Evolutionary conservation across 2,797 vertebrate genomes (phyloP).

Genomic region (Myotis myotis): DNA sequence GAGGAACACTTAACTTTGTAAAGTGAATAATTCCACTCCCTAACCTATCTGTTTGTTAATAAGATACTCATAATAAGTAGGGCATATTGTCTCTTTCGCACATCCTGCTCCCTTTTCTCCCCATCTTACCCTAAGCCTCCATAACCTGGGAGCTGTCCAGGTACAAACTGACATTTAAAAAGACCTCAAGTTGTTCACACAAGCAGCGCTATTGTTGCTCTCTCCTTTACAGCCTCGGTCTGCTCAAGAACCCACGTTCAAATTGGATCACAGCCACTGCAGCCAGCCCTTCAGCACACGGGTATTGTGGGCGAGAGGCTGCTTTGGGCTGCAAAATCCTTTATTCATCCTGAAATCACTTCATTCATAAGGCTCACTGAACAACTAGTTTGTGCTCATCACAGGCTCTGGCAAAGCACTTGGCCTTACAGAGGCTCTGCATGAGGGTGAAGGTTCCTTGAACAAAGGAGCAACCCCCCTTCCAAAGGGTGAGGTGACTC

Average conservation of each 20-base stretch:
- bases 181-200: slow-evolving; percentile 67
- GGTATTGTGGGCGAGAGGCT: slow-evolving; percentile 73
- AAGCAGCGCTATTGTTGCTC: slow-evolving; percentile 70
- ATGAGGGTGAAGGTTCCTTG: background rate
- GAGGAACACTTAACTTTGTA: slow-evolving; percentile 25
- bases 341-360: slow-evolving; percentile 68
- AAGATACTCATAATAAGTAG: slow-evolving; percentile 19
- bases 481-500: background rate
- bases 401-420: slow-evolving; percentile 47
- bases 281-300: slow-evolving; percentile 52
- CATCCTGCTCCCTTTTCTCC: background rate
- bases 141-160: slow-evolving; percentile 75
- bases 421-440: background rate
- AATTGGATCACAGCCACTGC: slow-evolving; percentile 67
- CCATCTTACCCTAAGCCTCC: background rate
- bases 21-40: slow-evolving; percentile 22
- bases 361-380: slow-evolving; percentile 59
- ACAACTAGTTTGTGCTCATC: slow-evolving; percentile 51
- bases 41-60: slow-evolving; percentile 34
- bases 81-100: background rate
- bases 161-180: slow-evolving; percentile 77
- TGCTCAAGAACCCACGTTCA: slow-evolving; percentile 67
- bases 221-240: slow-evolving; percentile 51
- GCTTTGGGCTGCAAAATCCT: slow-evolving; percentile 60
- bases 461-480: background rate